phyloP scores from a whole-genome alignment of 2,888 invertebrate genomes.

The Strigamia maritima region DNA sequence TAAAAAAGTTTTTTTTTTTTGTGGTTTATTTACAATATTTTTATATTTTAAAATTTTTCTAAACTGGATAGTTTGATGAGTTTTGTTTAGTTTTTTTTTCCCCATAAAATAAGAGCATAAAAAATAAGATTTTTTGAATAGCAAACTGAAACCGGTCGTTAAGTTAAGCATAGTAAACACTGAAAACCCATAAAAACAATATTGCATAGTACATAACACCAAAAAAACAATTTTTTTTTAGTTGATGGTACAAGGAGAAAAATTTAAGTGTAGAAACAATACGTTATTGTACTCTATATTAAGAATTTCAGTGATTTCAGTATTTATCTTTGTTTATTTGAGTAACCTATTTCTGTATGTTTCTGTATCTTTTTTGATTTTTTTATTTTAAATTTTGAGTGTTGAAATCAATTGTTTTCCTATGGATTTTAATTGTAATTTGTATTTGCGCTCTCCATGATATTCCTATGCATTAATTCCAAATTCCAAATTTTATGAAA shows the following conservation, averaged over 20 bases:
- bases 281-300: not conserved
- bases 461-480: too few relatives aligned
- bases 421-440: too few relatives aligned
- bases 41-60: not conserved
- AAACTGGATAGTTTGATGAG: not conserved
- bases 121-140: not conserved
- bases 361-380: too few relatives aligned
- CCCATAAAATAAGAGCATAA: not conserved
- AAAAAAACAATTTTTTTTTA: not conserved
- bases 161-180: not conserved
- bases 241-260: not conserved
- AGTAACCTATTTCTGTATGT: too few relatives aligned
- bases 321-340: too few relatives aligned
- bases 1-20: not conserved
- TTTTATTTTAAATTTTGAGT: too few relatives aligned
- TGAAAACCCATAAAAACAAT: not conserved
- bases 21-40: not conserved
- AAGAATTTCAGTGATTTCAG: not conserved
- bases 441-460: too few relatives aligned
- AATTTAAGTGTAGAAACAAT: not conserved
- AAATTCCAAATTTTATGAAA: too few relatives aligned
- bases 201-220: not conserved
- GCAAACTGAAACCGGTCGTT: not conserved
- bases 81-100: not conserved
- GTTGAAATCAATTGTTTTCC: too few relatives aligned